Base-by-base conservation (phyloP, 2,797 vertebrate species). In the Enoplosus armatus region DNA sequence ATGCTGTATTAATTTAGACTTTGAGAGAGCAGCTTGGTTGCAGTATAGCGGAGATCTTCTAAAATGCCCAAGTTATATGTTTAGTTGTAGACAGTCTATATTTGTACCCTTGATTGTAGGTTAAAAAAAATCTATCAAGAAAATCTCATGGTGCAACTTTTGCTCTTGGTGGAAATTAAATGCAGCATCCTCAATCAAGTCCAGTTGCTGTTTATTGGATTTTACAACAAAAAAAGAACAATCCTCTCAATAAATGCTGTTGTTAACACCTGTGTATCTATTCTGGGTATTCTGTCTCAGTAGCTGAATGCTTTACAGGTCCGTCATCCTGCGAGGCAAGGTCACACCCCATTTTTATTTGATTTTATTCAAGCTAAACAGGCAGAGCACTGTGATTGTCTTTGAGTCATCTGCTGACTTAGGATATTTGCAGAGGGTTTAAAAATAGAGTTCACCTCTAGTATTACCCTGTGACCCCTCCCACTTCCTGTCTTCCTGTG, bases 401-500 rank as follows among this genome's bases (percentile, higher is more conserved):
- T 89, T 87, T 88, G 90, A 90, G 88, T 91, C 89, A 83, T 82
- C 85, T 92, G 93, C 86, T 90, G 87, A 91, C 88, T 82, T 84
- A 83, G 84, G 82, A 83, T 88, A 79, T 91, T 89, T 92, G 80
- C 56, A 75, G 26, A 80, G 67, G 29, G 50, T 85, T 85, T 93
- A 92, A 92, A 91, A 93, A 92, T 94, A 94, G 86, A 74, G 3
- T 15, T 90, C 81, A 92, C 87, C 88, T 91, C 68, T 66, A 82
- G 66, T 90, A 41, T 87, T 87, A 85, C 67, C 82, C 79, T 24
- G 58, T 73, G 79, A 90, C 86, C 71, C 86, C 74, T 79, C 84
- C 80, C 72, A 50, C 77, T 85, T 90, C 77, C 82, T 79, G 72
- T 72, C 56, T 54, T 63, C 50, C 58, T 73, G 55, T 66, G 54